Conservation (phyloP, 2,888 invertebrate species). For the Hyposoter dolosus region DNA sequence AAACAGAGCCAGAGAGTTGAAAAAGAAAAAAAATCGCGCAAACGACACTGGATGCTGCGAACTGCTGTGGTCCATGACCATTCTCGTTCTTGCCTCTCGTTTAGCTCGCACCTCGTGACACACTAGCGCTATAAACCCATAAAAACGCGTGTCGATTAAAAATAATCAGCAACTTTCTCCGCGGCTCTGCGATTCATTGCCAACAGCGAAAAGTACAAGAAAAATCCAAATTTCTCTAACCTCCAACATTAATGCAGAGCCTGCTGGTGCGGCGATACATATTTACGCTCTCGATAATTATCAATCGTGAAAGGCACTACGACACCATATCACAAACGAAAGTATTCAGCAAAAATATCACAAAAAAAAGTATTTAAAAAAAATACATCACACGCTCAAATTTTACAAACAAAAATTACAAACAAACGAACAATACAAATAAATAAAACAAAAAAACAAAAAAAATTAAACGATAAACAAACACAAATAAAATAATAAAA, state of each 20-base stretch:
- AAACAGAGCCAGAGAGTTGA: background rate
- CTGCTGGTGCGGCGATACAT: background rate
- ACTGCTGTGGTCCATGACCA: constrained; percentile 7
- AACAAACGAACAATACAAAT: too few relatives aligned
- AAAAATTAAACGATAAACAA: too few relatives aligned
- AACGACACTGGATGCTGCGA: constrained; percentile 5
- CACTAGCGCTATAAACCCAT: background rate
- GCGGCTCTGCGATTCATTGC: constrained; percentile 20
- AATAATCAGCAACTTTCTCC: constrained; percentile 54
- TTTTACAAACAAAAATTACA: too few relatives aligned
- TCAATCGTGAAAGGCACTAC: background rate
- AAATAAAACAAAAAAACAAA: too few relatives aligned
- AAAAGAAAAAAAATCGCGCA: constrained; percentile 1
- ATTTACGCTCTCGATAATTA: constrained; percentile 25
- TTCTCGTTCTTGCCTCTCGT: constrained; percentile 32
- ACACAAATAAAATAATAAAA: too few relatives aligned
- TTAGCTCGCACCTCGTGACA: constrained; percentile 17
- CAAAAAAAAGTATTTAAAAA: too few relatives aligned
- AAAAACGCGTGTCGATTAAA: constrained; percentile 33
- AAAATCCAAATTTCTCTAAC: background rate
- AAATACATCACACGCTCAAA: too few relatives aligned
- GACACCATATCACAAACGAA: too few relatives aligned
- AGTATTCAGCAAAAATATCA: too few relatives aligned
- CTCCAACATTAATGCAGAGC: background rate
- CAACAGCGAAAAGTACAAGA: constrained; percentile 18